Base-by-base conservation (phyloP, 35 echinoderm and acorn worm genomes). In the Hemicentrotus pulcherrimus region DNA sequence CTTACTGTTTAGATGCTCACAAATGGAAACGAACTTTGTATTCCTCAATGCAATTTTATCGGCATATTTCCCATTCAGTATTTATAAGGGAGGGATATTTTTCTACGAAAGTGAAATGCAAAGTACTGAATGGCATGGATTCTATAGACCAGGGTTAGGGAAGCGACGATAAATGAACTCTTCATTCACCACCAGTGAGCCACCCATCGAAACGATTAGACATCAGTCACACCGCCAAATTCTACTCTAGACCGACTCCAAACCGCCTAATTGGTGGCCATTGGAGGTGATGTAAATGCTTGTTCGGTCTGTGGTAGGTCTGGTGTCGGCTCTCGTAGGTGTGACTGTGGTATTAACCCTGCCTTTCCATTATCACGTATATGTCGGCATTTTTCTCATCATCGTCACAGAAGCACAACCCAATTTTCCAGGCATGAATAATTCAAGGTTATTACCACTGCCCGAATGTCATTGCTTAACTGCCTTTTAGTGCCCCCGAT, bases 381-480 rank as follows among this genome's bases (percentile, higher is more conserved):
- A 90, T 18, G 14, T 2, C 88, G n/a, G 65, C 65, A 0, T 78
- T 78, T 78, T 28, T 18, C 6, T 28, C 19, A 45, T 90, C 32
- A 90, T 45, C 88, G 16, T 33, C 88, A 18, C 88, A 45, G 4
- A 90, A 46, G 65, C 8, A 90, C 32, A 90, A 90, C 32, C 88
- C 88, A 90, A 90, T 90, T 90, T 90, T 30, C 88, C 88, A 90
- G 88, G 88, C 88, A 90, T 90, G 32, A 90, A 90, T 90, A 47
- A 90, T 90, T 90, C 88, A 90, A 90, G 88, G 65, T 8, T n/a
- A 22, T n/a, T 28, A 78, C 5, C 24, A 78, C 65, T 28, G 65
- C 6, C 28, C 65, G 22, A 78, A 5, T 78, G 65, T 78, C 19
- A 18, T 78, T 78, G 5, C 65, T 28, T 78, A 28, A 78, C 65